These are phyloP conservation scores for Meloidogyne floridensis DNA, from an alignment of 1,140 invertebrate species.

Conservation along the genomic window DNA sequence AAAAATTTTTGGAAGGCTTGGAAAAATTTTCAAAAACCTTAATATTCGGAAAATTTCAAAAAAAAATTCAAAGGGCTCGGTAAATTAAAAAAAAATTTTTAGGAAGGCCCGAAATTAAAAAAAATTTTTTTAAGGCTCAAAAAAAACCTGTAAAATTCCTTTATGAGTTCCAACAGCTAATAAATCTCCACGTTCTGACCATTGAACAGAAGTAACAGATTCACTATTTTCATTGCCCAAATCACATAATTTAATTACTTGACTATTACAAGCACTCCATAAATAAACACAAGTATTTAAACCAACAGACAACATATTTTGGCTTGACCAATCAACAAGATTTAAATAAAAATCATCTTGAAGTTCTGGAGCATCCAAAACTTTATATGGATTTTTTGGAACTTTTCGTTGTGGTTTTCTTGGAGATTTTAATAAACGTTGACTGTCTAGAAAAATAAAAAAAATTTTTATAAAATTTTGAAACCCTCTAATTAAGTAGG, in stretches of 20 bases:
- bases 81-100: too few relatives aligned
- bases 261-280: constrained; percentile 98
- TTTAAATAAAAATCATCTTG: constrained; percentile 99
- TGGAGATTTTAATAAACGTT: constrained; percentile 60
- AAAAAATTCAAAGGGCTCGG: too few relatives aligned
- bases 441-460: constrained; percentile 48
- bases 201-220: constrained; percentile 95
- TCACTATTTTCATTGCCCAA: constrained; percentile 82
- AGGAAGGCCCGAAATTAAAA: neutral
- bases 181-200: constrained; percentile 92
- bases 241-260: constrained; percentile 95
- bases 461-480: too few relatives aligned
- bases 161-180: constrained; percentile 93
- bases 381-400: constrained; percentile 65
- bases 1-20: too few relatives aligned
- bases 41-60: too few relatives aligned
- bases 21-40: too few relatives aligned
- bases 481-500: too few relatives aligned
- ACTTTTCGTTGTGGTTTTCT: constrained; percentile 64
- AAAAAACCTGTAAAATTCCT: constrained; percentile 49
- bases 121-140: neutral
- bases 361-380: constrained; percentile 90
- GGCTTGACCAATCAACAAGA: constrained; percentile 97
- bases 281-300: constrained; percentile 95
- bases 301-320: constrained; percentile 97